Conservation (phyloP, 2,888 invertebrate species). For the Sinhomidia bicolor region DNA sequence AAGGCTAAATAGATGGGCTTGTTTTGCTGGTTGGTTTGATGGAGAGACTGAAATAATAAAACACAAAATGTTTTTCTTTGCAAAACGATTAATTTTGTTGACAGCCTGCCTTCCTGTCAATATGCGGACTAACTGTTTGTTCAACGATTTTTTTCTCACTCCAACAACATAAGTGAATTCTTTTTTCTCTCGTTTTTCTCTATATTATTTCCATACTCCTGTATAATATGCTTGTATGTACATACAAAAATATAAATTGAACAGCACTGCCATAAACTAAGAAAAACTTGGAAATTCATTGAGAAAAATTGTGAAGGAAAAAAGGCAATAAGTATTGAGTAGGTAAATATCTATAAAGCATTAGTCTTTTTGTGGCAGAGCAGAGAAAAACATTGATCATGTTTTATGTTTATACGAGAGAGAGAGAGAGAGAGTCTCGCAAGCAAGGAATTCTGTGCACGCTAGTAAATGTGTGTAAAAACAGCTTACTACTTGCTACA, state of each 20-base stretch:
- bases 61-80: conserved; percentile 78
- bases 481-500: not conserved
- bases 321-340: not conserved
- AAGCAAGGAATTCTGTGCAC: not conserved
- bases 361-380: not conserved
- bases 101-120: conserved; percentile 79
- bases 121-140: conserved; percentile 73
- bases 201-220: conserved; percentile 1
- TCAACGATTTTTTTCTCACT: conserved; percentile 60
- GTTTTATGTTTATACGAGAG: conserved; percentile 35
- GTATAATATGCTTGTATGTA: conserved; percentile 2
- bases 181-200: conserved; percentile 48
- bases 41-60: conserved; percentile 76
- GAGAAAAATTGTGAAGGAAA: conserved; percentile 44
- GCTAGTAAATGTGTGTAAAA: too few relatives aligned
- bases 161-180: conserved; percentile 49
- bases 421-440: not conserved
- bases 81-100: conserved; percentile 79
- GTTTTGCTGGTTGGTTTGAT: conserved; percentile 54
- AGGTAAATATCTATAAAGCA: conserved; percentile 4
- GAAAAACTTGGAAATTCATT: conserved; percentile 63
- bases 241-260: not conserved
- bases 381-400: conserved; percentile 48
- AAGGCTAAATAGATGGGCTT: conserved; percentile 23
- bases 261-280: conserved; percentile 36